These are phyloP conservation scores for Triops cancriformis DNA, from an alignment of 1,140 invertebrate species.

Conservation along the genomic window DNA sequence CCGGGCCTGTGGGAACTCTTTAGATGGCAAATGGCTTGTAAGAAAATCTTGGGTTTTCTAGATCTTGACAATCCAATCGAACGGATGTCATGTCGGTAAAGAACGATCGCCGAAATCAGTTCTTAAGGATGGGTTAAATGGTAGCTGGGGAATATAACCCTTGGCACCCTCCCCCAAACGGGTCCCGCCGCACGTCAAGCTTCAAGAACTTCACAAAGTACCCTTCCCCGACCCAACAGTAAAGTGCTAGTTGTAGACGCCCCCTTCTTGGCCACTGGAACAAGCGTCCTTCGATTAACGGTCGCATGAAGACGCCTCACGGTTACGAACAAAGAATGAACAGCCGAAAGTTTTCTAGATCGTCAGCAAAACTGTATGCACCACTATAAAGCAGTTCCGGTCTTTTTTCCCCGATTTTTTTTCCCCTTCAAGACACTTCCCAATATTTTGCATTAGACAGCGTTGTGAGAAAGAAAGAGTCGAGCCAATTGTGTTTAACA, in stretches of 20 bases:
- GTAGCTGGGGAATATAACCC: constrained; percentile 3
- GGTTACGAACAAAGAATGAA: neutral
- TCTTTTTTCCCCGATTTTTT: neutral
- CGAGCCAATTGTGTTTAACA: neutral
- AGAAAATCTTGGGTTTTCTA: neutral
- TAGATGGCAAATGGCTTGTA: neutral
- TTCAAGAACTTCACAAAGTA: neutral
- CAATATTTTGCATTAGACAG: neutral
- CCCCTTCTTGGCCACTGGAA: neutral
- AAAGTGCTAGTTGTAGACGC: neutral
- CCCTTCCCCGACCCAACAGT: neutral
- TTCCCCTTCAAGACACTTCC: too few species aligned
- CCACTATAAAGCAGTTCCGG: neutral
- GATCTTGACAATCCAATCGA: neutral
- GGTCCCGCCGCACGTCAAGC: neutral
- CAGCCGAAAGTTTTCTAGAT: neutral
- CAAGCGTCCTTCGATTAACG: neutral
- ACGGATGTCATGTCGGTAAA: neutral
- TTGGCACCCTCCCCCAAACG: neutral
- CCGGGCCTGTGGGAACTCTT: neutral
- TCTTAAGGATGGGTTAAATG: neutral
- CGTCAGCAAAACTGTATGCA: neutral
- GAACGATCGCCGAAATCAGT: neutral
- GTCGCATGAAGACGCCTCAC: neutral
- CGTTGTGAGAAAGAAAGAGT: neutral